phyloP scores from a whole-genome alignment of 2,113 vertebrate genomes.

The Myrmecophaga tridactyla region DNA sequence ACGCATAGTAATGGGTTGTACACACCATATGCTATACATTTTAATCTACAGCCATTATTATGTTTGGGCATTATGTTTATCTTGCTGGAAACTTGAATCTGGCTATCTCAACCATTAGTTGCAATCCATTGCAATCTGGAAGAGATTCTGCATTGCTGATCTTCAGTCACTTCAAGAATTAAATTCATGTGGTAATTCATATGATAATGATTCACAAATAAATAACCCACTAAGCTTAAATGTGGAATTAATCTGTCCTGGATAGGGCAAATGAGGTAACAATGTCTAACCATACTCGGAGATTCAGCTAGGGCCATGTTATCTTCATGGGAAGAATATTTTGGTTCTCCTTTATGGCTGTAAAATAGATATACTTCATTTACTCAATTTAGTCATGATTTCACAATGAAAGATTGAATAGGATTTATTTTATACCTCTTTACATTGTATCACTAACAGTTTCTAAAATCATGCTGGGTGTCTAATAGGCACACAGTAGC shows the following conservation, averaged over 20 bases:
- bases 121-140: not conserved
- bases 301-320: not conserved
- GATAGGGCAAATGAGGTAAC: not conserved
- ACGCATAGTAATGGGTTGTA: not conserved
- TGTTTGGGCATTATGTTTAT: not conserved
- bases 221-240: not conserved
- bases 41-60: not conserved
- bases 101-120: not conserved
- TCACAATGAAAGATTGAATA: not conserved
- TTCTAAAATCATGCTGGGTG: not conserved
- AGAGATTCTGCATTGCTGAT: not conserved
- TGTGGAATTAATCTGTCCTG: not conserved
- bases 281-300: not conserved
- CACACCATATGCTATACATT: not conserved
- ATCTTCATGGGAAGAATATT: not conserved
- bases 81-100: not conserved
- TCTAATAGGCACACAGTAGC: not conserved
- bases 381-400: not conserved
- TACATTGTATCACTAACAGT: not conserved
- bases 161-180: not conserved
- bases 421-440: not conserved
- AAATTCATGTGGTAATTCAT: not conserved
- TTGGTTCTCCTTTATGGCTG: not conserved
- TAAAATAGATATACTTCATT: not conserved
- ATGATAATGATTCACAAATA: not conserved